Evolutionary conservation across 2,888 invertebrate genomes (phyloP).

Genomic region (Nemotelus pantherinus): DNA sequence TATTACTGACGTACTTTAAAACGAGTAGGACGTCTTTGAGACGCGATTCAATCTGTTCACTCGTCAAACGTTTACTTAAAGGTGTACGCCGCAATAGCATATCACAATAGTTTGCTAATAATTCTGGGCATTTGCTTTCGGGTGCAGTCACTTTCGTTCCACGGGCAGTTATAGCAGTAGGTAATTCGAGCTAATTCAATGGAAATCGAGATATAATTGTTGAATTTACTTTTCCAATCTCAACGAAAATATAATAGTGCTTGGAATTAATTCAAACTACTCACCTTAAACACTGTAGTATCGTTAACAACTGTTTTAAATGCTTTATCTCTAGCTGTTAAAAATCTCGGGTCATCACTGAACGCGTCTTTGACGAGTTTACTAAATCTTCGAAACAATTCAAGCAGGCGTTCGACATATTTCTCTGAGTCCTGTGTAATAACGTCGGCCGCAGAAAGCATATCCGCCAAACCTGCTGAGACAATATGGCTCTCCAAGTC

Average conservation of each 20-base stretch:
- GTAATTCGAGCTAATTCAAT: constrained; percentile 67
- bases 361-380: constrained; percentile 93
- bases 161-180: constrained; percentile 70
- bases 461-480: constrained; percentile 93
- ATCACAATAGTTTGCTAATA: constrained; percentile 99
- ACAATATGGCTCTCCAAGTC: constrained; percentile 95
- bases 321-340: constrained; percentile 97
- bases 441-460: constrained; percentile 94
- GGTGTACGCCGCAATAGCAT: constrained; percentile 97
- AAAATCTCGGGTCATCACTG: constrained; percentile 94
- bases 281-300: constrained; percentile 83
- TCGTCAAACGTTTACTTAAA: constrained; percentile 93
- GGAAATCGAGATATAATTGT: constrained; percentile 7
- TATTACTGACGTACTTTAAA: constrained; percentile 98
- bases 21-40: constrained; percentile 94
- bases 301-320: constrained; percentile 98
- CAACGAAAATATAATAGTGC: background rate
- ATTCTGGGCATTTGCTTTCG: constrained; percentile 98
- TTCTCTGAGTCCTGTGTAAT: constrained; percentile 98
- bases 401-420: constrained; percentile 94
- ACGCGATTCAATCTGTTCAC: constrained; percentile 95
- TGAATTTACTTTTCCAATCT: background rate
- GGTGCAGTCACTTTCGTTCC: constrained; percentile 79
- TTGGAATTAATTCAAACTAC: background rate
- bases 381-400: constrained; percentile 93